Base-by-base conservation (phyloP, 1,140 invertebrate species). In the Trialeurodes vaporariorum region DNA sequence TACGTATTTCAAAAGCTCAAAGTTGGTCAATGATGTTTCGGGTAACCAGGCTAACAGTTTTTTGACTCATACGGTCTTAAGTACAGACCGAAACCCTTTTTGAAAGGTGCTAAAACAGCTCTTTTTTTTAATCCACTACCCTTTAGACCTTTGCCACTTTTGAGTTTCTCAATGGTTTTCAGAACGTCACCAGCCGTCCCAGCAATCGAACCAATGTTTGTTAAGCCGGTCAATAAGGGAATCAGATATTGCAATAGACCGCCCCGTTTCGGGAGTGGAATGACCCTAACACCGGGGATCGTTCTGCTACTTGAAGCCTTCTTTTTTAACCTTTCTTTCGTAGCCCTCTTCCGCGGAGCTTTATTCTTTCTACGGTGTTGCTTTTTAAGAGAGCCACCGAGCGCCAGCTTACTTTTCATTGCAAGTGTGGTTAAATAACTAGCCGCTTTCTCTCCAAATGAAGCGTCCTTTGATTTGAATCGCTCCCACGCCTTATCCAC, bases 391-490 rank as follows among this genome's bases (percentile, higher is more conserved):
- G n/a, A n/a, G 68, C 74, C 73, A 1, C 74, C 75, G 2, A 77
- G 60, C 68, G 74, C 75, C 25, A 58, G 12, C 74, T 77, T 78
- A 17, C 64, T 58, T 68, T 75, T 75, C 71, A 77, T 77, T 1
- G 71, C 68, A 25, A 70, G 73, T 12, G 75, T 70, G 0, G 76
- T 71, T 9, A 68, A 25, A 49, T 66, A 75, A 22, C 75, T 73
- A 25, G 73, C 72, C 34, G 68, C 66, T 73, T 74, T 76, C 72
- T 77, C 76, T 22, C 71, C 70, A 22, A 77, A 60, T 68, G 25
- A 71, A 59, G 76, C 67, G 69, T 81, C 76, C 68, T 72, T 76
- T n/a, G 78, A 69, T 67, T 74, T 73, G 40, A 79, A 70, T 70
- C 75, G 71, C 67, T 73, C 11, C 74, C 74, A 78, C 25, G 78